Evolutionary conservation across 1,140 invertebrate species (phyloP), one percentile per base, ranked within the genome.

Genomic region (Nymphalis io): DNA sequence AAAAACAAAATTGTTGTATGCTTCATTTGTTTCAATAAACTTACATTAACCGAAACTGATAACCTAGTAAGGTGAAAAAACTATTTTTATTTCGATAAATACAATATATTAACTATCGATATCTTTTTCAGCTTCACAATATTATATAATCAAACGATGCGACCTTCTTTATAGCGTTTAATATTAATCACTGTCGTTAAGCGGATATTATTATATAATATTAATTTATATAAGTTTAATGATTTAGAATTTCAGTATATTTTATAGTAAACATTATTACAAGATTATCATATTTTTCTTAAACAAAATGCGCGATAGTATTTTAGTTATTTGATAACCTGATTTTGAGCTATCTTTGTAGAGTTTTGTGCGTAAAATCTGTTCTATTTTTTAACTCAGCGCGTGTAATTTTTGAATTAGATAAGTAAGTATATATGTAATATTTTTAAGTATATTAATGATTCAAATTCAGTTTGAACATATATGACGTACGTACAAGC

Each of bases 121-220:
- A 51, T 51, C 15, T 6, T 51, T 51, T 20, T 51, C 42, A 18
- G 11, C 18, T 51, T 40, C 23, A 33, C 4, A 58, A 38, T 61
- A 61, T 61, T 46, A 46, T 61, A 39, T 40, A 61, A 61, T 61
- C 39, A 39, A 23, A n/a, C 42, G 60, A 23, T 33, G 55, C 16
- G 55, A 58, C 55, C 27, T 33, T 78, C 64, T 64, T 64, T 62
- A 72, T 72, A 46, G 68, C 72, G 55, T 48, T 70, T 60, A 68
- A 62, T 69, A 69, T 74, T 77, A 79, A 70, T 57, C 48, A 38
- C 44, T 74, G 82, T 82, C 64, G 66, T 75, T 55, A 81, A 66
- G 75, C 80, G 82, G 80, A 84, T 82, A 77, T 76, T 75, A 73
- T 78, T 75, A 65, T 72, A n/a, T n/a, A n/a, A n/a, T 63, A 64